These are phyloP conservation scores for Colaptes auratus DNA, from an alignment of 2,113 vertebrate genomes.

Conservation along the genomic window DNA sequence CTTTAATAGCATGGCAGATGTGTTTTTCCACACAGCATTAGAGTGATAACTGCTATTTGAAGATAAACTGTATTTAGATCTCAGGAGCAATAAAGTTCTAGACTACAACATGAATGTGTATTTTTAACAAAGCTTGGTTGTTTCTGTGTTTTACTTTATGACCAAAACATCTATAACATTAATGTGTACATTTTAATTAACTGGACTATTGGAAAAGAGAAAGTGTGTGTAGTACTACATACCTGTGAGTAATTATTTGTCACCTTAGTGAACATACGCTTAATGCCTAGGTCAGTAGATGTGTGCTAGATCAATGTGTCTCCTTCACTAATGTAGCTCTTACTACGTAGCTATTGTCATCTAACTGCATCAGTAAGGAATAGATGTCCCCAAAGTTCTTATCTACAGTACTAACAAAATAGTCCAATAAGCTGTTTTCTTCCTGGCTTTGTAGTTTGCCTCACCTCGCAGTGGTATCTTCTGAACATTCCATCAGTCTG, in stretches of 20 bases:
- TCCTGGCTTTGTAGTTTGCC: constrained; percentile 83
- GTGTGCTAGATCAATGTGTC: background rate
- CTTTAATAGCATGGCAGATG: background rate
- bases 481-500: constrained; percentile 79
- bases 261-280: background rate
- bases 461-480: constrained; percentile 84
- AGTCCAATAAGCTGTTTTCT: constrained; percentile 79
- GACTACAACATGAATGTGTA: background rate
- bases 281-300: background rate
- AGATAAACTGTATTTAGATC: background rate
- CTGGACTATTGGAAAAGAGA: background rate
- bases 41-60: background rate
- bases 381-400: background rate
- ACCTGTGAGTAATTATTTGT: background rate
- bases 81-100: background rate
- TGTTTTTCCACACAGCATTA: background rate
- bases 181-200: background rate
- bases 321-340: background rate
- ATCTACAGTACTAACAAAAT: constrained; percentile 47
- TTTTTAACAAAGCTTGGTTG: background rate
- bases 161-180: background rate
- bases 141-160: background rate
- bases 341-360: background rate
- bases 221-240: background rate
- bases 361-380: background rate